Percentiles rank a stretch among this genome's conserved stretches.
Conservation (phyloP, 2,113 vertebrate species). For the Rhagologus leucostigma region DNA sequence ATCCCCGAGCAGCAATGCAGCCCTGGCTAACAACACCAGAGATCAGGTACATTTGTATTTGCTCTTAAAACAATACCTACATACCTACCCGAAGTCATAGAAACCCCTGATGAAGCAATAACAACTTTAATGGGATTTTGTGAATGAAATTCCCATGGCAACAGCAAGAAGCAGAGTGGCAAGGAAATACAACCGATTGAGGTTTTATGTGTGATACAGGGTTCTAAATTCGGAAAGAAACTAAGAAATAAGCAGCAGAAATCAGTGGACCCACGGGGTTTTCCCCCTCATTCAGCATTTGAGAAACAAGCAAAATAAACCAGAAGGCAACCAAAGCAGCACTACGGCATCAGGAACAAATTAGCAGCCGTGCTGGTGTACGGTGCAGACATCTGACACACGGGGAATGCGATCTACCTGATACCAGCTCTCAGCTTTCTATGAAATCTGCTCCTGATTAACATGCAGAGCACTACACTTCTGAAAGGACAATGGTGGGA, state of each 20-base stretch:
- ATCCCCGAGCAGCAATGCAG: background rate
- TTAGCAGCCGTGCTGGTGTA: background rate
- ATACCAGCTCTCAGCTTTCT: background rate
- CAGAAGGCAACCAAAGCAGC: background rate
- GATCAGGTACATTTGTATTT: background rate
- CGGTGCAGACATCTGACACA: background rate
- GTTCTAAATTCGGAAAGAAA: background rate
- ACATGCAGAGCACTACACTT: conserved; percentile 22
- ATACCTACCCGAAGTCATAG: background rate
- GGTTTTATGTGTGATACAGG: background rate
- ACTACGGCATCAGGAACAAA: background rate
- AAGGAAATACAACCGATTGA: background rate
- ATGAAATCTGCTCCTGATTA: conserved; percentile 51
- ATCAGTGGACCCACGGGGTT: background rate
- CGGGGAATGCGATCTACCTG: conserved; percentile 25
- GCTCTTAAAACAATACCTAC: background rate
- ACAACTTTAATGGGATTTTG: background rate
- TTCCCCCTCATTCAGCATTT: background rate
- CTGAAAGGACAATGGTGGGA: conserved; percentile 56
- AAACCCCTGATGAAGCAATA: background rate
- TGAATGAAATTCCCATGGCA: conserved; percentile 57
- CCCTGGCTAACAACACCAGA: background rate
- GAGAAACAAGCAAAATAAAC: background rate
- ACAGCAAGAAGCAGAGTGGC: background rate
- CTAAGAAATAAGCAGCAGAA: background rate